Evolutionary conservation across 2,797 vertebrate species (phyloP), one percentile per base, ranked within the genome.

Genomic region (Taenioides sp.): DNA sequence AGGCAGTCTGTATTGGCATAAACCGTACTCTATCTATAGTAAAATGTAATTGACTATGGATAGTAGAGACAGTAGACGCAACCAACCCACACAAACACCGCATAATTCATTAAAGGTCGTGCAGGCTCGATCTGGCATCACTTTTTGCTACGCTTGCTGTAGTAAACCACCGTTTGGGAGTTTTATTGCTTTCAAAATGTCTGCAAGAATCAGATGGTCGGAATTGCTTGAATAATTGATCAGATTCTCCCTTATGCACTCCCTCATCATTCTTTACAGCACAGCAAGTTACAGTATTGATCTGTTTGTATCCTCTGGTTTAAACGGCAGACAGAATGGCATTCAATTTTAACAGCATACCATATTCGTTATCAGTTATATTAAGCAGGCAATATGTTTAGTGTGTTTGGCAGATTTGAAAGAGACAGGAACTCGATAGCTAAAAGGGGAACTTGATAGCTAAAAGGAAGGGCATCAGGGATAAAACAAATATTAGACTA

Each of bases 1-100:
- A 43, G 40, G 64, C 71, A 55, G 71, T 71, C 65, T 78, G 64
- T 67, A 20, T 69, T 84, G 25, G 73, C 72, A 79, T 78, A 77
- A 73, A 71, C 79, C 80, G 43, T 22, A 77, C 80, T 81, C 86
- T 70, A 83, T 83, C 31, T 63, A 4, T 14, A 43, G 10, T 23
- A 11, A 43, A 43, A n/a, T 18, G 22, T 28, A 16, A 27, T 59
- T 17, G 14, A 59, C 25, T 20, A 14, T 17, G 43, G 43, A 47
- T 47, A 16, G 43, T 47, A 16, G 14, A 47, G 43, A 47, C 43
- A 4, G 43, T 47, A 47, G 55, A 58, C 55, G 5, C 55, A 54
- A 54, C 20, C 20, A 10, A 11, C 52, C 7, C 20, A 54, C 52
- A 22, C n/a, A n/a, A 22, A 16, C 12, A 47, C 4, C 43, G 4